These are phyloP conservation scores for Balearica regulorum DNA, from an alignment of 2,797 vertebrate genomes.

Conservation along the genomic window DNA sequence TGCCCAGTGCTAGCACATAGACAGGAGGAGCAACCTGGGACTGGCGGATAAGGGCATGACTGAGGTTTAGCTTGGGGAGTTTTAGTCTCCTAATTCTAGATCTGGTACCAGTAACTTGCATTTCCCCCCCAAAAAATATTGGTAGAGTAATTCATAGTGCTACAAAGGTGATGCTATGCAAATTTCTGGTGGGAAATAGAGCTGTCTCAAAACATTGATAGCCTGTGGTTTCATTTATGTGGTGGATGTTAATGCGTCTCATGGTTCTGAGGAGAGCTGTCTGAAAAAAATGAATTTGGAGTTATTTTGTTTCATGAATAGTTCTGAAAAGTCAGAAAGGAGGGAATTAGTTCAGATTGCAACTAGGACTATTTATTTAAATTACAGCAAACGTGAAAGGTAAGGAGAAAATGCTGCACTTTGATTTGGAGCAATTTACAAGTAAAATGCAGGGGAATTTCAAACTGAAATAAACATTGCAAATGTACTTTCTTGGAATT, in stretches of 20 bases:
- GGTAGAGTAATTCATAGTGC: conserved; percentile 3
- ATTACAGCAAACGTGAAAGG: conserved; percentile 45
- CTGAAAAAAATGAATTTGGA: conserved; percentile 55
- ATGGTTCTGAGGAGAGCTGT: conserved; percentile 47
- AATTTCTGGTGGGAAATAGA: conserved; percentile 62
- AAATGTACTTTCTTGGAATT: conserved; percentile 62
- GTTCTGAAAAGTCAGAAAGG: conserved; percentile 59
- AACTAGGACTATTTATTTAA: conserved; percentile 53
- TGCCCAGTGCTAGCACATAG: rapidly evolving
- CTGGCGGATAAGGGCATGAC: neutral
- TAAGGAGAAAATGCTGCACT: conserved; percentile 50
- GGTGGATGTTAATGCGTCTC: conserved; percentile 64
- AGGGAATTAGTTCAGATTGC: conserved; percentile 54
- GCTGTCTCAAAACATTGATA: conserved; percentile 66
- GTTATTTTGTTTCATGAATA: conserved; percentile 39
- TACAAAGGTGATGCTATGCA: conserved; percentile 50
- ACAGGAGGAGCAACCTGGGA: neutral
- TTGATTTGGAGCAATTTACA: conserved; percentile 66
- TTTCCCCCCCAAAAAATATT: neutral
- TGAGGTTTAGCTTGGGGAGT: neutral
- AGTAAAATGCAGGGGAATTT: conserved; percentile 67
- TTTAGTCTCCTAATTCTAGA: neutral
- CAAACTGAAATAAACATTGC: conserved; percentile 64
- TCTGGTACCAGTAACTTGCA: neutral
- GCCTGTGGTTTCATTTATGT: conserved; percentile 69